Conservation (phyloP, 2,113 vertebrate species). For the Columbina picui region DNA sequence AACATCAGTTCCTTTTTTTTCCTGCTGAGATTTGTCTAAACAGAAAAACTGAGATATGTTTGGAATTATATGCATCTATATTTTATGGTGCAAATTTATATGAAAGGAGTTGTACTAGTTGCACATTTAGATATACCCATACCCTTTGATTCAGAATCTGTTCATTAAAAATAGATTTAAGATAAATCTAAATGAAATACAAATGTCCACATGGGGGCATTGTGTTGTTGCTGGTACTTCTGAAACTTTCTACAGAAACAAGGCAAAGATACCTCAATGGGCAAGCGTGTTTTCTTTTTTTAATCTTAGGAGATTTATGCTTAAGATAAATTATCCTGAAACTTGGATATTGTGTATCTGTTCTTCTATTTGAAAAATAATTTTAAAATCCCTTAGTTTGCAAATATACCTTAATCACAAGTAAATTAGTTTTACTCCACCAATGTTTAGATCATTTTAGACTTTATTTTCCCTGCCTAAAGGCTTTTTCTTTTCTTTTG, state of each 20-base stretch:
- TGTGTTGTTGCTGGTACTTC: constrained; percentile 35
- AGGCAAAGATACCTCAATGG: not conserved
- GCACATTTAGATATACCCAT: not conserved
- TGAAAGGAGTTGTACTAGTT: not conserved
- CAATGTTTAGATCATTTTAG: not conserved
- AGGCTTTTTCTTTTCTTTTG: not conserved
- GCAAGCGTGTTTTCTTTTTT: not conserved
- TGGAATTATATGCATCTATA: not conserved
- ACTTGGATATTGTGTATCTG: not conserved
- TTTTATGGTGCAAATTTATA: not conserved
- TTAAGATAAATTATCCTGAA: not conserved
- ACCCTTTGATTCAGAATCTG: not conserved
- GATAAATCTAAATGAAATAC: not conserved
- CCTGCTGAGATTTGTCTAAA: not conserved
- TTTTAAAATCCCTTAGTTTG: not conserved
- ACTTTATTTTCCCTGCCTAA: not conserved
- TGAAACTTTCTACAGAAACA: not conserved
- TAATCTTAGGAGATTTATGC: fast-evolving
- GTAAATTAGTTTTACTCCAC: not conserved
- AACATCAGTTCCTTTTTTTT: not conserved
- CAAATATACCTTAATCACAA: not conserved
- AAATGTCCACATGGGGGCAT: constrained; percentile 57
- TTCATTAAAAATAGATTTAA: not conserved
- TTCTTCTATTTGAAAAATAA: not conserved
- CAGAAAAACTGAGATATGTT: not conserved